A percentile compares a stretch with the other conserved stretches of the same genome.
Conservation (phyloP, 2,113 vertebrate species). For the Pterocles burchelli region DNA sequence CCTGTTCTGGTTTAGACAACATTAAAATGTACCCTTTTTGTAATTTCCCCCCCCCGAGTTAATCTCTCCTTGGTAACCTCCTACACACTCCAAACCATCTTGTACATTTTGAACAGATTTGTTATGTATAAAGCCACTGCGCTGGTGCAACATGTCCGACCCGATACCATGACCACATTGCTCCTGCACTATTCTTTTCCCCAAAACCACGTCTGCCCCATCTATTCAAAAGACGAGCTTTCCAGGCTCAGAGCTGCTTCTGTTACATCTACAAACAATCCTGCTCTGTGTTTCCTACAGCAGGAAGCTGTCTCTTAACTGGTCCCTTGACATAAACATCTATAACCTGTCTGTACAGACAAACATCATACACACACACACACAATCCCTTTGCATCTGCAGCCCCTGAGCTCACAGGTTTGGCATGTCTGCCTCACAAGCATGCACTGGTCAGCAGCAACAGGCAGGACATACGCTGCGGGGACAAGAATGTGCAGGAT, state of each 20-base stretch:
- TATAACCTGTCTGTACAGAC: not conserved
- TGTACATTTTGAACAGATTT: not conserved
- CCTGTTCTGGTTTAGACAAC: not conserved
- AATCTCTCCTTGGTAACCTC: slow-evolving; percentile 41
- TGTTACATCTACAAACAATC: not conserved
- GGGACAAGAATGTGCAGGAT: not conserved
- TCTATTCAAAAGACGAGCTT: not conserved
- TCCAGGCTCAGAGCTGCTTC: not conserved
- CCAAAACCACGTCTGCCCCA: not conserved
- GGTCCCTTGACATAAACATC: not conserved
- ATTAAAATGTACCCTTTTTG: not conserved
- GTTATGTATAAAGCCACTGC: not conserved
- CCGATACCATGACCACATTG: not conserved
- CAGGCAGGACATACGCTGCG: accelerated
- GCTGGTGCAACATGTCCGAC: accelerated
- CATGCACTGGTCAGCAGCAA: not conserved
- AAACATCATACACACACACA: not conserved
- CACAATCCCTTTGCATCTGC: not conserved
- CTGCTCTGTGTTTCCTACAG: not conserved
- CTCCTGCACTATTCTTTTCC: not conserved
- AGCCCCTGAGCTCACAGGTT: not conserved
- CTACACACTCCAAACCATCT: not conserved
- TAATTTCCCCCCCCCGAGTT: not conserved
- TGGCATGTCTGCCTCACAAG: accelerated
- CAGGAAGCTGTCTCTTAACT: not conserved